phyloP scores from a whole-genome alignment of 1,140 invertebrate species.

The Antheraea mylitta region DNA sequence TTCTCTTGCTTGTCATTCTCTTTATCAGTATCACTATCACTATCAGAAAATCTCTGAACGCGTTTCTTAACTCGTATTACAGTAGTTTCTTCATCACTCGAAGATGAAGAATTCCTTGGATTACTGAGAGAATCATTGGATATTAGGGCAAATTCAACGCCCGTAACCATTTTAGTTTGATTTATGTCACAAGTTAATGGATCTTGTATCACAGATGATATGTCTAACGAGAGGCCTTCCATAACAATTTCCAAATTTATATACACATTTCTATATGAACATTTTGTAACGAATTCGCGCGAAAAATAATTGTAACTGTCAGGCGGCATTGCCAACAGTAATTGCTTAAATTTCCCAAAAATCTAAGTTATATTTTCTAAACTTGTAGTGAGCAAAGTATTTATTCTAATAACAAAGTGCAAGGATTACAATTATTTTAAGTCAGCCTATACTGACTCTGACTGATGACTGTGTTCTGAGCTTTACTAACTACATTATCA shows the following conservation, averaged over 20 bases:
- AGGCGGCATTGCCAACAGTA: neutral
- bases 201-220: neutral
- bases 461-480: no score
- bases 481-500: no score
- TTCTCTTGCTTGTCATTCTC: conserved; percentile 20
- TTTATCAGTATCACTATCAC: conserved; percentile 42
- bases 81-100: conserved; percentile 29
- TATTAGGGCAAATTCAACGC: neutral
- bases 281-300: no score
- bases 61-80: conserved; percentile 28
- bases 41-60: conserved; percentile 39
- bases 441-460: no score
- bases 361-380: no score
- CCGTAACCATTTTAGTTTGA: neutral
- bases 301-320: no score
- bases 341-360: no score
- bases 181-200: neutral
- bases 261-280: no score
- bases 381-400: no score
- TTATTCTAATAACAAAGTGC: no score
- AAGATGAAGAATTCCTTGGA: neutral
- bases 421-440: no score
- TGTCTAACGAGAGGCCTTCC: neutral
- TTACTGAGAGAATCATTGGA: neutral
- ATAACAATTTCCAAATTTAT: neutral